These are phyloP conservation scores for Drosophila diplacantha DNA, from an alignment of 2,888 invertebrate species.

Conservation along the genomic window DNA sequence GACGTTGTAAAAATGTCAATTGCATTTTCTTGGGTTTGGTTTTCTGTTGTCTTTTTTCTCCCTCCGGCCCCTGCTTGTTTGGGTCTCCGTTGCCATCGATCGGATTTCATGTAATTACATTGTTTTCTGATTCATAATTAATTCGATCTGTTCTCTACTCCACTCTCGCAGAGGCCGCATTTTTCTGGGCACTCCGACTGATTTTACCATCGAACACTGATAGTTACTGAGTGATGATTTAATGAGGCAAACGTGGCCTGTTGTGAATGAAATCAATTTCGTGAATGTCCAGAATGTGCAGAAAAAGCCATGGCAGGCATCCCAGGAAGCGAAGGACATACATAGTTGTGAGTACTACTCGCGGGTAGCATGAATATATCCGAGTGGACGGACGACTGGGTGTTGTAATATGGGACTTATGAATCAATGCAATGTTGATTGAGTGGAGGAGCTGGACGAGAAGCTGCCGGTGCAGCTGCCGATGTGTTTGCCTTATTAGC, in stretches of 20 bases:
- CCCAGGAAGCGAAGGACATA: slow-evolving; percentile 30
- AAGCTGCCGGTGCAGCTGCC: slow-evolving; percentile 19
- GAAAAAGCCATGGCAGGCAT: slow-evolving; percentile 40
- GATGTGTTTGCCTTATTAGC: slow-evolving; percentile 37
- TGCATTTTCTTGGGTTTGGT: slow-evolving; percentile 52
- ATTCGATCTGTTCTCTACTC: slow-evolving; percentile 49
- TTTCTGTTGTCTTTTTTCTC: slow-evolving; percentile 9
- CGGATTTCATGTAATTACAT: slow-evolving; percentile 76
- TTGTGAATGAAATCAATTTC: slow-evolving; percentile 73
- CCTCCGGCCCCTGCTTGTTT: background rate
- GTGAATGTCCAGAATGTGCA: slow-evolving; percentile 66
- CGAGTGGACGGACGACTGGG: slow-evolving; percentile 47
- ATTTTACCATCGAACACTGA: slow-evolving; percentile 71
- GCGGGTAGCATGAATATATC: slow-evolving; percentile 20
- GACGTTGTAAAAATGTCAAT: slow-evolving; percentile 74
- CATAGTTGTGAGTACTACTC: slow-evolving; percentile 21
- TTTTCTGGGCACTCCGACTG: slow-evolving; percentile 55
- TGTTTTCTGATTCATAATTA: slow-evolving; percentile 75
- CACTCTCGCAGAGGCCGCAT: slow-evolving; percentile 42
- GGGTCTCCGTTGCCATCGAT: slow-evolving; percentile 57
- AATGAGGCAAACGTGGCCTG: slow-evolving; percentile 73
- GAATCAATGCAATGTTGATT: slow-evolving; percentile 69
- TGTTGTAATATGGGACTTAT: slow-evolving; percentile 65
- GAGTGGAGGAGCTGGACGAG: slow-evolving; percentile 30
- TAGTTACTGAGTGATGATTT: slow-evolving; percentile 72